These are phyloP conservation scores for Cervus canadensis DNA, from an alignment of 2,113 vertebrate species.

Conservation along the genomic window DNA sequence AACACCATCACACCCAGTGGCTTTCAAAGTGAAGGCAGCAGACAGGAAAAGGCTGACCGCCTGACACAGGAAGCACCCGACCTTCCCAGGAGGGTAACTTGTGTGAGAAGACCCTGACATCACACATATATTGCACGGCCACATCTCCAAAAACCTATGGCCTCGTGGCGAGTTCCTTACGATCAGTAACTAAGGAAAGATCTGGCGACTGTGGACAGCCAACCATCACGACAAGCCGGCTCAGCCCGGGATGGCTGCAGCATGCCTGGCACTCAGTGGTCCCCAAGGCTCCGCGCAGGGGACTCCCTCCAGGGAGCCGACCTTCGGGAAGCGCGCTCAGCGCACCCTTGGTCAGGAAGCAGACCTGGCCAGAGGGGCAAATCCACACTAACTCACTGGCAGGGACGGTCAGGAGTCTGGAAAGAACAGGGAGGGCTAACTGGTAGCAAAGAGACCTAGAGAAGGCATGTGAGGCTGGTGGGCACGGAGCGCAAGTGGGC, in stretches of 20 bases:
- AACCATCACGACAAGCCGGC: too few species aligned
- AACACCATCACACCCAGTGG: neutral
- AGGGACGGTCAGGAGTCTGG: neutral
- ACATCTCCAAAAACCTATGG: neutral
- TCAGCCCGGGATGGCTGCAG: neutral
- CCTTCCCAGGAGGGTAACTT: neutral
- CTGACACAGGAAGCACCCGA: too few species aligned
- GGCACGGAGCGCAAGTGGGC: fast-evolving
- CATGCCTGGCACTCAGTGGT: neutral
- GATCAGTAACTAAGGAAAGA: neutral
- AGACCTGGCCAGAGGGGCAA: neutral
- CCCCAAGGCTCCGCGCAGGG: neutral
- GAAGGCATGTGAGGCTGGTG: neutral
- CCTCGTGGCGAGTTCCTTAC: neutral
- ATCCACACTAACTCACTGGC: neutral
- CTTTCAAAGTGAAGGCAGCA: neutral
- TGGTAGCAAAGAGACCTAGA: neutral
- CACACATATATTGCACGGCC: neutral
- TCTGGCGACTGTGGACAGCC: neutral
- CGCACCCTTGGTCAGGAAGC: neutral
- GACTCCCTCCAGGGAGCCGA: too few species aligned
- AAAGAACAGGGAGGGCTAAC: neutral
- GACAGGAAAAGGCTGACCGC: neutral
- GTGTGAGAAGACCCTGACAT: neutral
- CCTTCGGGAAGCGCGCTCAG: fast-evolving